Evolutionary conservation across 2,113 vertebrate species (phyloP).

Genomic region (Hepsetus odoe): DNA sequence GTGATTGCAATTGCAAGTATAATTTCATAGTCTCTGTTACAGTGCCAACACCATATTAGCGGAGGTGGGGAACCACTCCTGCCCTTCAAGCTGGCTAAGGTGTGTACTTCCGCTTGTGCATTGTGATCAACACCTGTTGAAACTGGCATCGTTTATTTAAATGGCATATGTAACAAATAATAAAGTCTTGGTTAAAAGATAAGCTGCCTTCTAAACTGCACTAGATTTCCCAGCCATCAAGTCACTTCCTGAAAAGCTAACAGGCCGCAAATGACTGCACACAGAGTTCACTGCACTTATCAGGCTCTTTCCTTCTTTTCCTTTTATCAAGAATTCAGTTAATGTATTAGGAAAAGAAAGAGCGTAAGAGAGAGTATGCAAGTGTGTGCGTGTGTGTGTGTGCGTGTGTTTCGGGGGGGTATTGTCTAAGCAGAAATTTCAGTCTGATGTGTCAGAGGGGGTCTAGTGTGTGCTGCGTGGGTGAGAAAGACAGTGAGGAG

Average conservation of each 20-base stretch:
- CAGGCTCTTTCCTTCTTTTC: slow-evolving; percentile 6
- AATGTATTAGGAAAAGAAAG: not conserved
- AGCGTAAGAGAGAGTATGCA: slow-evolving; percentile 16
- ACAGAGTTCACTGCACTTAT: slow-evolving; percentile 17
- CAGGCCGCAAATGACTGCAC: slow-evolving; percentile 13
- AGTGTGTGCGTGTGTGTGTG: not conserved
- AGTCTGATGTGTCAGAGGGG: slow-evolving; percentile 54
- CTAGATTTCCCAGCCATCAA: slow-evolving; percentile 14
- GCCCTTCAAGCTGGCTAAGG: not conserved
- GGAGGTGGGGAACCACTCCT: not conserved
- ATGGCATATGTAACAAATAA: not conserved
- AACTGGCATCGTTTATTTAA: not conserved
- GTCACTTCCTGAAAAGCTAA: slow-evolving; percentile 41
- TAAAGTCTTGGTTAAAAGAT: not conserved
- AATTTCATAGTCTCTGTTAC: not conserved
- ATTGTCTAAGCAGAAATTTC: slow-evolving; percentile 41
- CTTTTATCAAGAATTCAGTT: not conserved
- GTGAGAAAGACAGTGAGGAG: slow-evolving; percentile 23
- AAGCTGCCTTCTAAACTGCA: not conserved
- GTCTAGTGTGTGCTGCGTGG: slow-evolving; percentile 20
- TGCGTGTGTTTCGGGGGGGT: slow-evolving; percentile 1
- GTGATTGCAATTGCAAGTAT: not conserved
- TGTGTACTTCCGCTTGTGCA: not conserved
- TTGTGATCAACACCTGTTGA: not conserved
- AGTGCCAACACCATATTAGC: not conserved